Evolutionary conservation across 2,113 vertebrate species (phyloP), one percentile per base, ranked within the genome.

Genomic region (Sinocyclocheilus grahami): DNA sequence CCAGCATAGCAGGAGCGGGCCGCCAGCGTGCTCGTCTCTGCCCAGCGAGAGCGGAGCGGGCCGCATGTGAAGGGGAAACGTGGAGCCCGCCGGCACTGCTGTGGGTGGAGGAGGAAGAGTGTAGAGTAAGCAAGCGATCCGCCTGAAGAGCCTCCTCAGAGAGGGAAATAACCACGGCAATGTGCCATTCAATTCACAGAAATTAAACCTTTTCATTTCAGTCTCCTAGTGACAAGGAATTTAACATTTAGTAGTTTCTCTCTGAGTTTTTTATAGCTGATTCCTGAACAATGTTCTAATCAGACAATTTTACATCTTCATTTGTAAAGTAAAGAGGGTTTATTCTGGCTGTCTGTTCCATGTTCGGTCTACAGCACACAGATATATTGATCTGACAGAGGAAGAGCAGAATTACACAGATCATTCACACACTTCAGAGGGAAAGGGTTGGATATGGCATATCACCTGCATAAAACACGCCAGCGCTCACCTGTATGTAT

Each of bases 61-160:
- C 30, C 30, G 2, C 30, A 33, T 91, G 87, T 89, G 91, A 92
- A 91, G 92, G 92, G 86, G 83, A 92, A 92, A 93, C 91, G 82
- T 82, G 84, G 63, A 86, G 80, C 30, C 30, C 2, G 30, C 30
- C 30, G 30, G 30, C 22, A 53, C 20, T 30, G 39, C 10, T 3
- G 46, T 12, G 46, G 46, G 72, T 65, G 86, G 86, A 30, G 72
- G 30, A 71, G 7, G 30, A 10, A 33, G 33, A 4, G 27, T 37
- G 63, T 2, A 7, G 13, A 13, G 7, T 30, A 4, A 30, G 5
- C 24, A 67, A 30, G 13, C 16, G 30, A 71, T 58, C 16, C 8
- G 9, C 42, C 42, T 8, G 8, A 42, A 42, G 42, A 69, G 18
- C 53, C 53, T 62, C 33, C 60, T 62, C 33, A 79, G 33, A 20